Evolutionary conservation across 2,797 vertebrate genomes (phyloP).

Genomic region (Acrossocheilus fasciatus): DNA sequence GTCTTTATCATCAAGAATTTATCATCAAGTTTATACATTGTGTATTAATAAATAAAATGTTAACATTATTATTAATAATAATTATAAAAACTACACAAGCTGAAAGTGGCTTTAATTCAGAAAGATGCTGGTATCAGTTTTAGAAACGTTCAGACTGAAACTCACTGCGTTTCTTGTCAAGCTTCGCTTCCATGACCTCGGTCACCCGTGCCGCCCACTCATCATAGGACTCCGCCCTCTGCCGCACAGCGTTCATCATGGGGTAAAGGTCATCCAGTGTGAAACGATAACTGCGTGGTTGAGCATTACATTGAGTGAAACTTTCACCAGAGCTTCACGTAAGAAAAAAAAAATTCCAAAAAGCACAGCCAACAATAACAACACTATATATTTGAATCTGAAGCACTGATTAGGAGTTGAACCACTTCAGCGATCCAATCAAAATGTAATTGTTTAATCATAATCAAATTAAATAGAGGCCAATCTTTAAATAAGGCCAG

Average conservation of each 20-base stretch:
- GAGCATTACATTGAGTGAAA: background rate
- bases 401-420: background rate
- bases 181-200: slow-evolving; percentile 90
- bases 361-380: background rate
- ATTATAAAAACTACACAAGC: background rate
- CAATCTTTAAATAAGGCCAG: background rate
- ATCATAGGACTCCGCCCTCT: slow-evolving; percentile 88
- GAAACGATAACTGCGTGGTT: slow-evolving; percentile 85
- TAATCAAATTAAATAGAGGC: background rate
- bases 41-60: background rate
- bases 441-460: background rate
- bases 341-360: background rate
- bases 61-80: background rate
- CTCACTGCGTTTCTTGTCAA: slow-evolving; percentile 91
- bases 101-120: background rate
- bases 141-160: background rate
- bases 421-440: background rate
- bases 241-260: slow-evolving; percentile 89
- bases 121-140: background rate
- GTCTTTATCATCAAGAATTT: background rate
- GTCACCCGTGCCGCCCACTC: slow-evolving; percentile 87
- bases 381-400: background rate
- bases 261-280: slow-evolving; percentile 92
- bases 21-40: background rate
- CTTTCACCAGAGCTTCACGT: background rate